Conservation (phyloP, 92 coral and sea anemone genomes). For the Parazoanthus atlanticus region DNA sequence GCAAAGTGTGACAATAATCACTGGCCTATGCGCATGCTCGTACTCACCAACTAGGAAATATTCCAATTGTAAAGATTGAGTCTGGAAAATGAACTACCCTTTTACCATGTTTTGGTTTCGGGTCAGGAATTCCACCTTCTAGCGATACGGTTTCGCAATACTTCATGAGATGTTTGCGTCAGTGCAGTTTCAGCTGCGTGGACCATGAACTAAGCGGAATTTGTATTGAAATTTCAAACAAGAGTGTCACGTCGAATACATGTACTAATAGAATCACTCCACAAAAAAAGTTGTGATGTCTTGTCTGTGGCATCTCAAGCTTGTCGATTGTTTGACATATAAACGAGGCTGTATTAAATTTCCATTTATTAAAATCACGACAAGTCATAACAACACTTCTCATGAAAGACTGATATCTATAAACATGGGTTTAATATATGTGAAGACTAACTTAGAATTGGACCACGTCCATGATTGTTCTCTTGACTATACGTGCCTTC, state of each 20-base stretch:
- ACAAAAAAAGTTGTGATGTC: slow-evolving; percentile 10
- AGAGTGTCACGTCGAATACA: background rate
- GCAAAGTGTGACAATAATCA: background rate
- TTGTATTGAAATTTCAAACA: background rate
- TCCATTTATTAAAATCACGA: slow-evolving; percentile 29
- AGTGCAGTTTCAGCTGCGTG: background rate
- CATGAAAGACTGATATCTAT: background rate
- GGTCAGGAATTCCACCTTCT: background rate
- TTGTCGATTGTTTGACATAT: background rate
- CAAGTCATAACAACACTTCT: background rate
- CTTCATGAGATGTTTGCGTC: background rate
- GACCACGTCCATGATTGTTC: slow-evolving; percentile 2
- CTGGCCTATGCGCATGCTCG: background rate
- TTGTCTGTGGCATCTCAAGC: slow-evolving; percentile 8
- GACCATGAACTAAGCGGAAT: background rate
- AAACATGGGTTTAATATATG: background rate
- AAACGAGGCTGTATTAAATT: background rate
- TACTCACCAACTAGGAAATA: background rate
- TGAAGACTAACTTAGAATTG: background rate
- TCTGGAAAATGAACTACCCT: background rate
- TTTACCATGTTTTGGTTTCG: background rate
- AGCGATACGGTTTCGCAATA: background rate
- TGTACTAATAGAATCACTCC: background rate
- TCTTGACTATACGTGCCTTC: background rate
- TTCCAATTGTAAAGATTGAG: no score